These are phyloP conservation scores for Camelus dromedarius DNA, from an alignment of 2,113 vertebrate species.

Conservation along the genomic window DNA sequence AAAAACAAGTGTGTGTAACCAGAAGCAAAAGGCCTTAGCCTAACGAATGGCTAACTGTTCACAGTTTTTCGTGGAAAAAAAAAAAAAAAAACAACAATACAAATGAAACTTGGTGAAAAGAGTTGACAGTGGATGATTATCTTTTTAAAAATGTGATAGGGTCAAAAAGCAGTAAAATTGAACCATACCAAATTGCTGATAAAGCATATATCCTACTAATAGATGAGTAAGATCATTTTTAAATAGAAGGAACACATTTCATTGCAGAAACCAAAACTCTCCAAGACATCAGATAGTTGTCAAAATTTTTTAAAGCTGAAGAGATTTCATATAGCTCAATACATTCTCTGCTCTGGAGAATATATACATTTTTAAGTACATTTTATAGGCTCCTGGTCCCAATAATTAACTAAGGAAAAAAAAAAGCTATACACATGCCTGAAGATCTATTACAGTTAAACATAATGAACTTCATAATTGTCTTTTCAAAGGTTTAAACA, in stretches of 20 bases:
- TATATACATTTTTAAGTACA: background rate
- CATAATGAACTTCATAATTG: constrained; percentile 14
- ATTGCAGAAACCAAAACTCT: constrained; percentile 38
- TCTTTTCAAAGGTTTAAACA: constrained; percentile 52
- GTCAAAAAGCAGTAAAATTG: background rate
- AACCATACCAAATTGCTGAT: constrained; percentile 6
- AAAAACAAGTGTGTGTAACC: background rate
- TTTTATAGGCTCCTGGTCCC: background rate
- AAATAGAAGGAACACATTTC: constrained; percentile 45
- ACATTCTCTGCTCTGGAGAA: background rate
- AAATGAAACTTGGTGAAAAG: constrained; percentile 25
- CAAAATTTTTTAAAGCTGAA: constrained; percentile 44
- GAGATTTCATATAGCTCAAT: background rate
- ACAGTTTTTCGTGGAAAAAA: background rate
- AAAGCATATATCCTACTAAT: background rate
- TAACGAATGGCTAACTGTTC: constrained; percentile 38
- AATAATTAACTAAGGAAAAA: background rate
- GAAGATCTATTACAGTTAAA: constrained; percentile 25
- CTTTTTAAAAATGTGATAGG: background rate
- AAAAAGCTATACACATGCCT: background rate
- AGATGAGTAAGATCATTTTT: background rate
- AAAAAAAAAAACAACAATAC: background rate
- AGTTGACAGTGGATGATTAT: background rate
- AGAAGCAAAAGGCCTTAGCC: background rate
- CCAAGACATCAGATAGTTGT: background rate